Evolutionary conservation across 2,888 invertebrate species (phyloP), one percentile per base, ranked within the genome.

Genomic region (Nematopogon swammerdamellus): DNA sequence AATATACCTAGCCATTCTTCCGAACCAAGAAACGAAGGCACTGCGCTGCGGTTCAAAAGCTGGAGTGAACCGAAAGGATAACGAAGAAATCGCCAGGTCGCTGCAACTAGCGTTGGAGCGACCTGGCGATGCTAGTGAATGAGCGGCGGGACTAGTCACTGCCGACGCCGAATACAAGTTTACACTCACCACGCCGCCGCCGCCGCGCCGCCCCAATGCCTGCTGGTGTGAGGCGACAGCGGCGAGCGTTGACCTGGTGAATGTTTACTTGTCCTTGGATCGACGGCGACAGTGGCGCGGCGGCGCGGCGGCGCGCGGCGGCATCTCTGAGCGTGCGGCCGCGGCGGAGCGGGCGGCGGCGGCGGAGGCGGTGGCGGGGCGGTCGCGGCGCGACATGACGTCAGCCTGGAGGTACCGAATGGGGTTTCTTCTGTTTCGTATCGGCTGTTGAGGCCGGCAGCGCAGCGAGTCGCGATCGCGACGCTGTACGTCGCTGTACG

Each of bases 381-480:
- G n/a, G n/a, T n/a, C n/a, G 25, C 25, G 25, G 25, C 25, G 25
- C 25, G 25, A 8, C 25, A 25, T 76, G 75, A 75, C 76, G 77
- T 76, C 74, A 76, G 52, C 60, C 60, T 60, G 65, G 75, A 75
- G 76, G 77, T 72, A 69, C 76, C 73, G 63, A 67, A 36, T 36
- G 71, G 75, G 76, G 76, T 75, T 76, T 76, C 74, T 74, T 69
- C 63, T n/a, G n/a, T n/a, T n/a, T n/a, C n/a, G n/a, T n/a, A n/a
- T n/a, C n/a, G n/a, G n/a, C n/a, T n/a, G 62, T 52, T 54, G 63
- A 60, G 60, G 60, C 58, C 62, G 56, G 52, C 18, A n/a, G n/a
- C 45, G 45, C 18, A 20, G n/a, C 18, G 11, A 11, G 25, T 19
- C 45, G 6, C 18, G 45, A 14, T n/a, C n/a, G n/a, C n/a, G n/a